A percentile compares a stretch with the other conserved stretches of the same genome.
phyloP scores from a whole-genome alignment of 1,140 invertebrate species.

The Drosophila repletoides region DNA sequence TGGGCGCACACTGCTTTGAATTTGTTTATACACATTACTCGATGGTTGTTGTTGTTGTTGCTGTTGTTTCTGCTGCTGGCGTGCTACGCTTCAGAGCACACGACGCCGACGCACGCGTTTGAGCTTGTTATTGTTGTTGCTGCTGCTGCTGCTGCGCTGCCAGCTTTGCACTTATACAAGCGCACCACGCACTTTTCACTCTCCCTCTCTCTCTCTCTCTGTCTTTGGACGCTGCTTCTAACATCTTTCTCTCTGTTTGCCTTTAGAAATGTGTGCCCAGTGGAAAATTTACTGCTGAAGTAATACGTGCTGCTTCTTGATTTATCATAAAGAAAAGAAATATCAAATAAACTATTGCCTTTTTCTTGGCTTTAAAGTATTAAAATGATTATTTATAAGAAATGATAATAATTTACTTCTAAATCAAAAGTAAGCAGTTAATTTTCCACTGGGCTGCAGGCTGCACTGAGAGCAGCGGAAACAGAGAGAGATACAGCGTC shows the following conservation, averaged over 20 bases:
- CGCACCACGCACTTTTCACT: slow-evolving; percentile 52
- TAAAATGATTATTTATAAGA: too few relatives aligned
- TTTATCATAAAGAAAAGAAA: too few relatives aligned
- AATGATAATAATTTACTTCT: too few relatives aligned
- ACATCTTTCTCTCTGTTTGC: too few relatives aligned
- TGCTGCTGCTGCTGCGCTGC: slow-evolving; percentile 36
- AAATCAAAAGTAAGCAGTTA: too few relatives aligned
- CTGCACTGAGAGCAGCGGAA: slow-evolving; percentile 32
- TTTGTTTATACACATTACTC: slow-evolving; percentile 68
- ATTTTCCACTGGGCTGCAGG: too few relatives aligned
- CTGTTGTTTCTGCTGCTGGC: slow-evolving; percentile 25
- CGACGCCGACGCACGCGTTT: slow-evolving; percentile 46
- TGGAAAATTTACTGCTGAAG: too few relatives aligned
- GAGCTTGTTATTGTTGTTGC: too few relatives aligned
- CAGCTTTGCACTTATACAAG: slow-evolving; percentile 53
- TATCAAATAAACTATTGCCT: too few relatives aligned
- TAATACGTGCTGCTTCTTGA: too few relatives aligned
- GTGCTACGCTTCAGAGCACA: slow-evolving; percentile 67
- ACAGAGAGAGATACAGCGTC: not conserved
- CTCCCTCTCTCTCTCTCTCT: slow-evolving; percentile 3
- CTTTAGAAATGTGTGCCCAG: too few relatives aligned
- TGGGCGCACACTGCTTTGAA: slow-evolving; percentile 73
- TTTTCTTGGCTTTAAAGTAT: too few relatives aligned
- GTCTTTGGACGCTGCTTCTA: slow-evolving; percentile 40
- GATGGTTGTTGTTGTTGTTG: slow-evolving; percentile 16